Conservation (phyloP, 2,888 invertebrate species). For the Plemyria rubiginata region DNA sequence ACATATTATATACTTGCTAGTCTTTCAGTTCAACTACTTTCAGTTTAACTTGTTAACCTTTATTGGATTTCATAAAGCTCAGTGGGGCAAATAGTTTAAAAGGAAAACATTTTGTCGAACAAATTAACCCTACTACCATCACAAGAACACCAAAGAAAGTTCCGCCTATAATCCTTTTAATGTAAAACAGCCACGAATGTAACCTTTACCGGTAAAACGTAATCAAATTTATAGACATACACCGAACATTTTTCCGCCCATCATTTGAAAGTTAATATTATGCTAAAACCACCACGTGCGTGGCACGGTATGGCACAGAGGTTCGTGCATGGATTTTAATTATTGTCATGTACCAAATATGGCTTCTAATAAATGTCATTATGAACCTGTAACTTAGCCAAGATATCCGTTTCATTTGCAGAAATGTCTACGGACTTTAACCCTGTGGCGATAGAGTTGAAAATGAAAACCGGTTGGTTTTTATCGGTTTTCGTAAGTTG, state of each 20-base stretch:
- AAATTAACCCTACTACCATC: conserved; percentile 9
- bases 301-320: conserved; percentile 77
- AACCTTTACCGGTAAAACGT: conserved; percentile 30
- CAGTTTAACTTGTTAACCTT: not conserved
- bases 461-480: conserved; percentile 30
- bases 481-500: conserved; percentile 41
- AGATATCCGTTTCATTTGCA: conserved; percentile 30
- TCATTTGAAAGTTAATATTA: conserved; percentile 74
- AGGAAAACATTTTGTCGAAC: conserved; percentile 2
- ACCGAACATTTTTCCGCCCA: conserved; percentile 58
- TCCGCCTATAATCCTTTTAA: conserved; percentile 24
- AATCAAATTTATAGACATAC: conserved; percentile 50
- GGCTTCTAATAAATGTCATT: conserved; percentile 84
- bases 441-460: conserved; percentile 37
- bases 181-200: conserved; percentile 24
- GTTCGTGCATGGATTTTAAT: conserved; percentile 84
- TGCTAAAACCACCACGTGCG: conserved; percentile 72
- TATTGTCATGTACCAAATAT: conserved; percentile 84
- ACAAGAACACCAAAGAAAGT: conserved; percentile 24
- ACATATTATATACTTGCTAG: not conserved
- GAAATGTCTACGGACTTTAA: conserved; percentile 25
- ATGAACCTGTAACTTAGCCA: conserved; percentile 70
- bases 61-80: not conserved
- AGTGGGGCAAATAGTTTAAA: conserved; percentile 1
- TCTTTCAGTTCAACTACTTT: too few species aligned